Base-by-base conservation (phyloP, 1,140 invertebrate species). In the Sycobia sp. region DNA sequence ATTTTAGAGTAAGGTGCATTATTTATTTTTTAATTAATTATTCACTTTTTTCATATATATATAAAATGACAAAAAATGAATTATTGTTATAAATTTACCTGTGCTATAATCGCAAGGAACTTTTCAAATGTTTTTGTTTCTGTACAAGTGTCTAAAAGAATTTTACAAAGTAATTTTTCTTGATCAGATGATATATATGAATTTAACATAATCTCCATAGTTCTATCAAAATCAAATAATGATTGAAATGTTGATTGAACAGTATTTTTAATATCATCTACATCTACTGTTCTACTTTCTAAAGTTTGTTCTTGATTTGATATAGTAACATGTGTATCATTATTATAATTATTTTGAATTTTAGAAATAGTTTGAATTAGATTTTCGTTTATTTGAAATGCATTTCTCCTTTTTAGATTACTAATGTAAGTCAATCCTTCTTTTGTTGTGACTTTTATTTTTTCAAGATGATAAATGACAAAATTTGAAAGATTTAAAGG, bases 131-230 rank as follows among this genome's bases (percentile, higher is more conserved):
- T 25, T 38, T 57, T 64, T 29, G 43, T 50, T 57, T 57, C 54
- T 10, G 55, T 20, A 58, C 62, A 64, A 41, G 44, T 57, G n/a
- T 64, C 62, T 14, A 64, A 44, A 22, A 64, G 29, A 25, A 44
- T 36, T 32, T 51, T 64, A 27, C 43, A 56, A 50, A 64, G n/a
- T 23, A 16, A 2, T 18, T 7, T 36, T 53, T 64, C 62, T 29
- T 51, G 44, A 18, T 54, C 62, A 23, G 38, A 11, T 32, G 51
- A 25, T n/a, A 63, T 13, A 43, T 49, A 23, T 1, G 16, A 18
- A 22, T 34, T 34, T 18, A 64, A 38, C 11, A 41, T 43, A 32
- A 51, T 43, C 10, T 25, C n/a, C 27, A 64, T 23, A 44, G 14
- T 51, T 29, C 58, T 39, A 23, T 64, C 62, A 43, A 64, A 64